Conservation (phyloP, 2,797 vertebrate species). For the Mallotus villosus region DNA sequence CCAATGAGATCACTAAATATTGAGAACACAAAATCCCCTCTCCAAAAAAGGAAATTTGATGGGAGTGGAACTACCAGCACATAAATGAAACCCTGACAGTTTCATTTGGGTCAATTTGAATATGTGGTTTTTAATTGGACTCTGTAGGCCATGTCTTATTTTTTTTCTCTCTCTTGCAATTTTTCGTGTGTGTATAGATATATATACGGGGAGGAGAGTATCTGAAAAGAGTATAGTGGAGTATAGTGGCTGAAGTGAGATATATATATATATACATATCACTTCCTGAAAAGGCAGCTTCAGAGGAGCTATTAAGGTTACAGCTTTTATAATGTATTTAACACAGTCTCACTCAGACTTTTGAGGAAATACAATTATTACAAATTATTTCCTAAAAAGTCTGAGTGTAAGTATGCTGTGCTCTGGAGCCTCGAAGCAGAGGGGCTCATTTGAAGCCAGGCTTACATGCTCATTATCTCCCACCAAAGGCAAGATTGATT, state of each 20-base stretch:
- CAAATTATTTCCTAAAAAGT: slow-evolving; percentile 52
- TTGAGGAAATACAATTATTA: too few species aligned
- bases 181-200: not conserved
- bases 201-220: too few species aligned
- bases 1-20: slow-evolving; percentile 22
- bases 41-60: slow-evolving; percentile 34
- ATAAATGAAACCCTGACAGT: slow-evolving; percentile 38
- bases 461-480: slow-evolving; percentile 68
- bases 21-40: not conserved
- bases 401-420: slow-evolving; percentile 47
- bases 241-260: too few species aligned
- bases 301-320: slow-evolving; percentile 57
- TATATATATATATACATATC: too few species aligned
- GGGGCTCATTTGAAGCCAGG: slow-evolving; percentile 63
- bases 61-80: not conserved
- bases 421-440: slow-evolving; percentile 51
- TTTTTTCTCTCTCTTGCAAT: slow-evolving; percentile 20
- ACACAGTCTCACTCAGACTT: too few species aligned
- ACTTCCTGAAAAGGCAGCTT: slow-evolving; percentile 59
- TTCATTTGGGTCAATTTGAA: slow-evolving; percentile 67
- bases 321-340: too few species aligned
- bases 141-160: slow-evolving; percentile 53
- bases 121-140: slow-evolving; percentile 74
- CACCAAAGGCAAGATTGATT: slow-evolving; percentile 68
- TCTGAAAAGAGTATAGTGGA: too few species aligned